Evolutionary conservation across 2,888 invertebrate genomes (phyloP).

Genomic region (Cataglyphis altisquamis): DNA sequence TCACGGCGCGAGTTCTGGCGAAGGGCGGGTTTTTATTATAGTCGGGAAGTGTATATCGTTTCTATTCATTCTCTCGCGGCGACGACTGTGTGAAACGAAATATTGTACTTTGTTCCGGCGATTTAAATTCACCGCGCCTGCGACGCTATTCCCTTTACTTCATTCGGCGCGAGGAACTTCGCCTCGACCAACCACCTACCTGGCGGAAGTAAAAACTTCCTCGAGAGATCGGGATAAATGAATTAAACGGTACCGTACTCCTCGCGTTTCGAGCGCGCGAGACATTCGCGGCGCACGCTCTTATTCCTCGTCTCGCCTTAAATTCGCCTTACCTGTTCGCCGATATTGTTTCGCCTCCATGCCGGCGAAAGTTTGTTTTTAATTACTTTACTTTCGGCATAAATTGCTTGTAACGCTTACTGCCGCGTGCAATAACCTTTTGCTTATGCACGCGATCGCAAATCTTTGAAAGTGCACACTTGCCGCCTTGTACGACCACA

Average conservation of each 20-base stretch:
- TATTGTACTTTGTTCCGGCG: background rate
- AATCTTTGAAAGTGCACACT: slow-evolving; percentile 38
- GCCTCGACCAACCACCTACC: slow-evolving; percentile 4
- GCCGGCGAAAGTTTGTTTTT: slow-evolving; percentile 47
- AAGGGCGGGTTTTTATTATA: background rate
- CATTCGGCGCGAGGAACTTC: slow-evolving; percentile 47
- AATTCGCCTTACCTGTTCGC: slow-evolving; percentile 44
- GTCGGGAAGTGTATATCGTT: slow-evolving; percentile 17
- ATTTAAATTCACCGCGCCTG: slow-evolving; percentile 49
- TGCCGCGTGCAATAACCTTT: slow-evolving; percentile 31
- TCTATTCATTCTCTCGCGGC: background rate
- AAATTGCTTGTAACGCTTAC: slow-evolving; percentile 49
- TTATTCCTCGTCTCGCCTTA: slow-evolving; percentile 24
- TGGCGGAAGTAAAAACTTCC: slow-evolving; percentile 37
- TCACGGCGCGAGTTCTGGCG: slow-evolving; percentile 1
- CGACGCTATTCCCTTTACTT: slow-evolving; percentile 38
- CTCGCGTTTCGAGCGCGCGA: slow-evolving; percentile 1
- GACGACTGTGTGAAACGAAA: slow-evolving; percentile 21
- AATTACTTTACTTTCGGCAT: slow-evolving; percentile 55
- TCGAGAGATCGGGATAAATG: slow-evolving; percentile 46
- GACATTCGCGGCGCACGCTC: slow-evolving; percentile 2
- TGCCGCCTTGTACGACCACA: background rate
- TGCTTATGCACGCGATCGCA: slow-evolving; percentile 32
- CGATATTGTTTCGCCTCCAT: slow-evolving; percentile 46
- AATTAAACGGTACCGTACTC: slow-evolving; percentile 41